Evolutionary conservation across 2,888 invertebrate genomes (phyloP), one percentile per base, ranked within the genome.

Genomic region (Pycnomerus fuliginosus): DNA sequence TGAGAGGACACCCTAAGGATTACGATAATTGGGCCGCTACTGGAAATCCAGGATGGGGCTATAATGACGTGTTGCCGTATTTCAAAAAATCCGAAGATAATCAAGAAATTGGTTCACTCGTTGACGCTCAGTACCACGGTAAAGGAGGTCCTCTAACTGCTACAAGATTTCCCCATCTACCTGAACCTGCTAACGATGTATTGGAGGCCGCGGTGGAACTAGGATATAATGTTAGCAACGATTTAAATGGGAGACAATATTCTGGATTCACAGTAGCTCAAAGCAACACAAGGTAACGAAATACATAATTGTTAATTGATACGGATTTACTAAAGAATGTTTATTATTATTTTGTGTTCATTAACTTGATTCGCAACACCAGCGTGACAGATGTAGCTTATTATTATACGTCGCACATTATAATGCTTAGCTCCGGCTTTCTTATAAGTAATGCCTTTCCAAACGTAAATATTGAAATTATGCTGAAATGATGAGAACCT

Each of bases 41-140:
- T 46, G 89, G 89, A 0, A 87, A 87, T 22, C 62, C 70, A 0
- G 87, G 85, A n/a, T 90, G 90, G 90, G 76, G 81, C 3, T 90
- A 86, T 80, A 75, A 76, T n/a, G 84, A 88, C 28, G 80, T 89
- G 3, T 69, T 89, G 39, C 88, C 88, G 0, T 84, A 82, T 67
- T 90, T 87, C 69, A 72, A 77, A 50, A 79, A 74, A 62, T 80
- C 82, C 23, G 85, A 86, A 61, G 78, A 85, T 67, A 86, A 85
- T 54, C 76, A 73, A 44, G 80, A 85, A 61, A 76, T 82, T 20
- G 76, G 77, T 0, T 73, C 72, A 1, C 66, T 78, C 1, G 80
- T 84, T 0, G 83, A 83, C 11, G 66, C 70, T 0, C 74, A 76
- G 50, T 80, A 80, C 52, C 85, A 86, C 57, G 75, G 75, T 0